Conservation (phyloP, 2,888 invertebrate species). For the Epsilonema sp. region DNA sequence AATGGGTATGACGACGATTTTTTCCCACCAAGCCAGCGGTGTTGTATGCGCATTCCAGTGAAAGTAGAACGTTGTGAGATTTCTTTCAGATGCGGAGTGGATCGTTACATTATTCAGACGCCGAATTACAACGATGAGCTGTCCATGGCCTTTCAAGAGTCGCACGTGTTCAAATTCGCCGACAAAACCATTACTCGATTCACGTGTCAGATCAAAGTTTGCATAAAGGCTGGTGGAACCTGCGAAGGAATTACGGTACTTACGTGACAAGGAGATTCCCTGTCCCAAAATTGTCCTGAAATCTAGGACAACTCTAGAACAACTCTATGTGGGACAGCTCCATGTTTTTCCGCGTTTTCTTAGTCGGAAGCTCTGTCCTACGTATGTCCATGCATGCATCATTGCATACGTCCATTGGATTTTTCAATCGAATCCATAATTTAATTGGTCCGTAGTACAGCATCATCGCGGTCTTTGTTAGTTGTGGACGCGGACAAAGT, state of each 20-base stretch:
- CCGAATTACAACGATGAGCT: slow-evolving; percentile 20
- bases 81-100: slow-evolving; percentile 21
- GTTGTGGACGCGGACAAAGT: too few relatives aligned
- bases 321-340: too few relatives aligned
- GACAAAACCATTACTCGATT: slow-evolving; percentile 25
- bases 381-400: too few relatives aligned
- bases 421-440: too few relatives aligned
- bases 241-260: slow-evolving; percentile 20
- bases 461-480: too few relatives aligned
- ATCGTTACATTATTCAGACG: slow-evolving; percentile 24
- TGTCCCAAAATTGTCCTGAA: too few relatives aligned
- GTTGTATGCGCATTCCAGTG: not conserved
- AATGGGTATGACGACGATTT: slow-evolving; percentile 15
- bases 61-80: not conserved
- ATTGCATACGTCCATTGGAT: too few relatives aligned
- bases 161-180: slow-evolving; percentile 27
- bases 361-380: too few relatives aligned
- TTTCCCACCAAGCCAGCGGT: not conserved
- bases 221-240: slow-evolving; percentile 19
- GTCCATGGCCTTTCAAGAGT: slow-evolving; percentile 23
- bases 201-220: slow-evolving; percentile 24
- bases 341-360: too few relatives aligned
- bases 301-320: too few relatives aligned
- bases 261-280: too few relatives aligned
- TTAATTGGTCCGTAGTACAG: too few relatives aligned